These are phyloP conservation scores for Cloeon dipterum DNA, from an alignment of 2,888 invertebrate species.

Conservation along the genomic window DNA sequence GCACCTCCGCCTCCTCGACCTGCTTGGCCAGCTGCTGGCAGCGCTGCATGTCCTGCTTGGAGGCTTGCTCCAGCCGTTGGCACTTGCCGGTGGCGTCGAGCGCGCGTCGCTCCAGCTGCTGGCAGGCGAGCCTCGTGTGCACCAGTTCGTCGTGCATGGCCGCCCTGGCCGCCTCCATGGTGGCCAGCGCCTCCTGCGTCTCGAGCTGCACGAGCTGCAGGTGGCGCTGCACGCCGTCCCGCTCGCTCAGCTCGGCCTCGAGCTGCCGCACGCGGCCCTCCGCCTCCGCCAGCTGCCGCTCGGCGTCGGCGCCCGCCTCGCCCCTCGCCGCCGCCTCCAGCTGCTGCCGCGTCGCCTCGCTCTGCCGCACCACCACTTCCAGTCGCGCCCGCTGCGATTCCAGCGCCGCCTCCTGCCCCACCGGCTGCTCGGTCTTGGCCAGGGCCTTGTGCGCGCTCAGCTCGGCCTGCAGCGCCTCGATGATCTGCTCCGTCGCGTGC, in stretches of 20 bases:
- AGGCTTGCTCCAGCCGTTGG: conserved; percentile 6
- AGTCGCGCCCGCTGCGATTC: conserved; percentile 9
- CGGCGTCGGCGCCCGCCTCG: no score
- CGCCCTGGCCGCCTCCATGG: background rate
- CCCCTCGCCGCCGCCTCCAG: conserved; percentile 21
- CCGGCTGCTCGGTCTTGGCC: background rate
- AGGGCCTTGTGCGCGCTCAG: conserved; percentile 9
- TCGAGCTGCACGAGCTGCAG: no score
- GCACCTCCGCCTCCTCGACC: background rate
- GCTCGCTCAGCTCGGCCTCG: no score
- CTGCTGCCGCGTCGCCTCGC: conserved; percentile 16
- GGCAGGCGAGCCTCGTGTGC: conserved; percentile 5
- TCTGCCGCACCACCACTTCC: conserved; percentile 10
- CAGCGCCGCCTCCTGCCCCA: no score
- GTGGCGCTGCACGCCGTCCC: no score
- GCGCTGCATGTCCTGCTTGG: conserved; percentile 6
- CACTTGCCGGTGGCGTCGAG: conserved; percentile 4
- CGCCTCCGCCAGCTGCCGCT: no score
- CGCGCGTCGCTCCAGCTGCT: conserved; percentile 4
- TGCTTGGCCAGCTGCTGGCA: background rate
- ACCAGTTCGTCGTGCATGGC: conserved; percentile 5
- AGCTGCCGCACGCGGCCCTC: no score
- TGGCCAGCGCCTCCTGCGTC: background rate
- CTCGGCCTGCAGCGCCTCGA: conserved; percentile 18
- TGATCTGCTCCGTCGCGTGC: conserved; percentile 21